A percentile compares a stretch with the other conserved stretches of the same genome.
Conservation (phyloP, 2,888 invertebrate species). For the Brachypalpus laphriformis region DNA sequence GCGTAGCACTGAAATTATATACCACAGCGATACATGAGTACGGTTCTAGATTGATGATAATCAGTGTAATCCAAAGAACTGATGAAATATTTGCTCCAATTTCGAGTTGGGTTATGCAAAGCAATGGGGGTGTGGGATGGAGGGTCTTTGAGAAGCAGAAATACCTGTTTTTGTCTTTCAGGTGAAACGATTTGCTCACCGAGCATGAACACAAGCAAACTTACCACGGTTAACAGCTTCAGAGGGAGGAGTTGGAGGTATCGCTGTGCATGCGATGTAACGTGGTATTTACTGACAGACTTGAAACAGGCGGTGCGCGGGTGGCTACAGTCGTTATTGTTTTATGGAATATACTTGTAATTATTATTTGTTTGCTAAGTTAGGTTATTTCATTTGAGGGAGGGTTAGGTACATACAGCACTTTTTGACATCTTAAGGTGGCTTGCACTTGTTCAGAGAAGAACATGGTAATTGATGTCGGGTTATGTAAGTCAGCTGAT, state of each 20-base stretch:
- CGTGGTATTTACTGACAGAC: conserved; percentile 6
- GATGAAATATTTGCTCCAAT: conserved; percentile 69
- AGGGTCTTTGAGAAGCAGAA: conserved; percentile 45
- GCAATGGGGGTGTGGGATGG: not conserved
- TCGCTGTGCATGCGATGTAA: conserved; percentile 34
- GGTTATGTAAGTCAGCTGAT: conserved; percentile 33
- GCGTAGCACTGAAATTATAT: conserved; percentile 59
- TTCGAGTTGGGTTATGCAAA: conserved; percentile 47
- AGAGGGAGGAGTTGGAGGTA: too few relatives aligned
- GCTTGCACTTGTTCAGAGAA: conserved; percentile 59
- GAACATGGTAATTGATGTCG: conserved; percentile 49
- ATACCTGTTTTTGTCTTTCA: conserved; percentile 58
- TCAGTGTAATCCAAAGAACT: conserved; percentile 53
- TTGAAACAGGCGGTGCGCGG: conserved; percentile 7
- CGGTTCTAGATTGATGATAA: conserved; percentile 60
- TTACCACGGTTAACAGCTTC: conserved; percentile 47
- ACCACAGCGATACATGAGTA: conserved; percentile 17
- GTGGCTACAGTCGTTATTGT: conserved; percentile 53
- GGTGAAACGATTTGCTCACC: conserved; percentile 56
- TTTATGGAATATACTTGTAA: conserved; percentile 45
- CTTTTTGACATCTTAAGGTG: conserved; percentile 56
- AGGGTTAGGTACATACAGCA: conserved; percentile 14
- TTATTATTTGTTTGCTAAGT: conserved; percentile 31
- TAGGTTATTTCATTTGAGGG: conserved; percentile 4
- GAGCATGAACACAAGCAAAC: conserved; percentile 56